Evolutionary conservation across 92 coral and sea anemone species (phyloP), one percentile per base, ranked within the genome.

Genomic region (Epizoanthus ramosus): DNA sequence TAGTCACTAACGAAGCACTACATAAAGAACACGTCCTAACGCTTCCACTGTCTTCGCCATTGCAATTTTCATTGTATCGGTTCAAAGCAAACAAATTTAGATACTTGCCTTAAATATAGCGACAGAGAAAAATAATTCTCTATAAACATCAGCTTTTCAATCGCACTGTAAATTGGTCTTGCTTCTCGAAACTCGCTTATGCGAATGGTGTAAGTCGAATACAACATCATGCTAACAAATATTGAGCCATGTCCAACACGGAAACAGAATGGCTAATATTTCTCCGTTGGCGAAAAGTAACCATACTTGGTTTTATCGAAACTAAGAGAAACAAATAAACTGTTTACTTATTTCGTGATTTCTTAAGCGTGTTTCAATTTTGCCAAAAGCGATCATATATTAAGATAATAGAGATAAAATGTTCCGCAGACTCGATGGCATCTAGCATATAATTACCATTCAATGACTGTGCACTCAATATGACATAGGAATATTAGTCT

Each of bases 271-370:
- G 14, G 14, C 15, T 50, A 2, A 50, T 50, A 50, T 50, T 50
- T 50, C 54, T 50, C 54, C 14, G 54, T 50, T 50, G 14, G 14
- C 15, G 54, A 50, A 50, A 10, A 50, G 54, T 50, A 50, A 50
- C 54, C 54, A 12, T 50, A 50, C 54, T 50, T 50, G 79, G 16
- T 65, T 75, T 74, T 25, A 45, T 21, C 8, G 60, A 61, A 60
- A 19, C 53, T 45, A 61, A 75, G 64, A 60, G 58, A 77, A 77
- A 77, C 47, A 61, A 22, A 39, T 5, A 1, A 21, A 21, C n/a
- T 77, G 82, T 77, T 77, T 77, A 77, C 71, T 77, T 77, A 60
- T 60, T 60, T 61, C 47, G 57, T 45, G 70, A 39, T 77, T 61
- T 77, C 33, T 39, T 10, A 69, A 77, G 71, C 82, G 82, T 77